Evolutionary conservation across 2,888 invertebrate species (phyloP).

Genomic region (Bimastos eiseni): DNA sequence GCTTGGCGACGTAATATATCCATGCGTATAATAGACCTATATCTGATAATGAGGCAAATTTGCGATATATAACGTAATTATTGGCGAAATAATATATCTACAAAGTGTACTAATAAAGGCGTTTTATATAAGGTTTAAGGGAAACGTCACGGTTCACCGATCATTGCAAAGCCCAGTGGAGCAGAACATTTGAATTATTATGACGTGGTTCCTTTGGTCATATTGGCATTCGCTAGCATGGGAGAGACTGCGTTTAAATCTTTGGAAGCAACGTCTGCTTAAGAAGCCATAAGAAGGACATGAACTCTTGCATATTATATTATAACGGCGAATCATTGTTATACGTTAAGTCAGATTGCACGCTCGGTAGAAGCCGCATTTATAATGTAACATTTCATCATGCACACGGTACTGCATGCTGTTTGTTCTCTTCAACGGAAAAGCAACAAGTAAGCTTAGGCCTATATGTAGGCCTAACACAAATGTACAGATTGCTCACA

Average conservation of each 20-base stretch:
- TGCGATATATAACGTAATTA: too few relatives aligned
- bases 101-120: background rate
- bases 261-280: background rate
- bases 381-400: background rate
- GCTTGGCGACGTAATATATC: too few relatives aligned
- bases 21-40: background rate
- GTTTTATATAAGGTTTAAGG: background rate
- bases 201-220: background rate
- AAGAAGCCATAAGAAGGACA: too few relatives aligned
- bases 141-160: background rate
- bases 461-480: too few relatives aligned
- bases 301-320: too few relatives aligned
- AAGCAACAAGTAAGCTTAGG: background rate
- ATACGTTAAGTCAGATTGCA: too few relatives aligned
- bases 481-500: too few relatives aligned
- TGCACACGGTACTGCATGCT: too few relatives aligned
- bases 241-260: background rate
- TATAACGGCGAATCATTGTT: too few relatives aligned
- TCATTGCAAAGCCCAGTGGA: background rate
- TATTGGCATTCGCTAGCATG: background rate
- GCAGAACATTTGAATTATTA: background rate
- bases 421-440: background rate
- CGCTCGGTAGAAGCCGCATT: background rate
- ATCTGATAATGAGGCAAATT: background rate
- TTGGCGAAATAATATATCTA: too few relatives aligned